Evolutionary conservation across 35 echinoderm and acorn worm species (phyloP), one percentile per base, ranked within the genome.

Genomic region (Eucidaris tribuloides): DNA sequence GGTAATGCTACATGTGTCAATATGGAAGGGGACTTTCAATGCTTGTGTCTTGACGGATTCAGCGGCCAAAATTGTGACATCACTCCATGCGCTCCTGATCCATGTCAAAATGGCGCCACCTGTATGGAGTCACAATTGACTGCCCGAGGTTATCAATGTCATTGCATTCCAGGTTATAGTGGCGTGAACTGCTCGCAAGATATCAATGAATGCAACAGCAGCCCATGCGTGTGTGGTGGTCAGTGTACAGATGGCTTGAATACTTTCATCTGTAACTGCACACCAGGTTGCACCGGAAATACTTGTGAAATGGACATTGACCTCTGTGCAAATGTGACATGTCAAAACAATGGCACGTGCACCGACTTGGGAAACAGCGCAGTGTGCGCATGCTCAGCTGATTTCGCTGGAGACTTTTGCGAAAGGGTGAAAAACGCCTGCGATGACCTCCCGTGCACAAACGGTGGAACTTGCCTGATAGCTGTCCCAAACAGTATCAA

Each of bases 41-140:
- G 78, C 22, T 80, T n/a, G 17, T 80, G 78, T 32, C 48, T 11
- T 17, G n/a, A 19, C 33, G 78, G 78, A n/a, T 80, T 55, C 49
- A 54, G 78, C 37, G 78, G 49, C 9, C 2, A 35, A 35, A 14
- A 37, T 4, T 80, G 78, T 22, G 78, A 80, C 29, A 58, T 58
- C 25, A 52, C 54, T 38, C 36, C 39, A 9, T 80, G 78, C 58
- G 1, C 22, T 19, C 2, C 15, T 80, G 58, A 11, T 40, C 78
- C 49, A 14, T 80, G 78, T 40, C 15, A 46, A 34, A 39, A 55
- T 20, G 44, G 52, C n/a, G 78, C 49, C 29, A 34, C 49, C 3
- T 80, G 78, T 32, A 5, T 80, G 39, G 33, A 54, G 7, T 33
- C 52, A 33, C 46, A 80, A 37, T 33, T 63, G 9, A 7, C 60